Evolutionary conservation across 2,888 invertebrate genomes (phyloP), one percentile per base, ranked within the genome.

Genomic region (Synergus itoensis): DNA sequence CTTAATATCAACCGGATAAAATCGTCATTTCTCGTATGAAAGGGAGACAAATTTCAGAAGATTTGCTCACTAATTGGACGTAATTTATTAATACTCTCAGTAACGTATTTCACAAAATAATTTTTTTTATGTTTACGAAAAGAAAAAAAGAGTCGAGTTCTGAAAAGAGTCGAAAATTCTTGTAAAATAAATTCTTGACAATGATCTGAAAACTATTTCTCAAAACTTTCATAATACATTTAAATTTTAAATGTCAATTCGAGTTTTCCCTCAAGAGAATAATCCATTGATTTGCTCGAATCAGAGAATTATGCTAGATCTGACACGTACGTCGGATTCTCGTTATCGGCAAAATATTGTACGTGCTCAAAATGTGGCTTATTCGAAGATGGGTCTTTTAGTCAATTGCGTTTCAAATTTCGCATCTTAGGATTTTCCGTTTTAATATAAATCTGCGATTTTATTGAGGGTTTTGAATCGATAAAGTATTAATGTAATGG

Each of bases 271-370:
- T n/a, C 53, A n/a, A n/a, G 36, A n/a, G 53, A 21, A 60, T 60
- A 21, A 60, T 36, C 36, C 36, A 36, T 60, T 60, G 21, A 18
- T 60, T 21, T 60, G 60, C 21, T 45, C 40, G 40, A 76, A 62
- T 62, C 45, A 9, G 12, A 60, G 60, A 12, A 60, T 60, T 40
- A 21, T 60, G 40, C 40, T 12, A 28, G 36, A 76, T 76, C 62
- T 43, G 62, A 16, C 65, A 48, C 43, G 53, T 14, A 53, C 12
- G 40, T 65, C 77, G 53, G 28, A 53, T 77, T 53, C 65, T 77
- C 65, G 77, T 77, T 77, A 65, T 77, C 65, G 40, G 11, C n/a
- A 67, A 65, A 53, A 28, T 16, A 77, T 18, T 36, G 65, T 77
- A 65, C 65, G 77, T 77, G 77, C 40, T 77, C 1, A 63, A 63